Conservation (phyloP, 2,113 vertebrate genomes). For the Lucifuga dentata region DNA sequence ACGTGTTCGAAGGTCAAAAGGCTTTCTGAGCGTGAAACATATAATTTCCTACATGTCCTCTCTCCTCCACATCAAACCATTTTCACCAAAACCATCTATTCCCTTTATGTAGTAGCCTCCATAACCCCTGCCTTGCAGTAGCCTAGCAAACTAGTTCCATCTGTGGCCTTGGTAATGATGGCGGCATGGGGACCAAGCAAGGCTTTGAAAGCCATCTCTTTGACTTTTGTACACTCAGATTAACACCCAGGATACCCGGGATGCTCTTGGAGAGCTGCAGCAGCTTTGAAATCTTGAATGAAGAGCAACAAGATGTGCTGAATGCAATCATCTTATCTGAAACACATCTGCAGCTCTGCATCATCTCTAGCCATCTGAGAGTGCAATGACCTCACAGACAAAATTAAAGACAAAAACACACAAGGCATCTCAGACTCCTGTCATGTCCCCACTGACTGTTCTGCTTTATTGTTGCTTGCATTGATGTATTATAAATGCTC, state of each 20-base stretch:
- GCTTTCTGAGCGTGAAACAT: conserved; percentile 40
- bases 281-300: conserved; percentile 75
- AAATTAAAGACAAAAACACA: too few species aligned
- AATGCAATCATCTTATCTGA: conserved; percentile 69
- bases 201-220: conserved; percentile 71
- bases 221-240: conserved; percentile 70
- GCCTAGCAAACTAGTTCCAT: conserved; percentile 64
- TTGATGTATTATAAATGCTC: too few species aligned
- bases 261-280: conserved; percentile 51
- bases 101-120: conserved; percentile 29
- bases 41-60: conserved; percentile 49
- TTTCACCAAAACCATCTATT: conserved; percentile 44
- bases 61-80: conserved; percentile 52
- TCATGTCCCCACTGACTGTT: too few species aligned
- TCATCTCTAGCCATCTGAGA: too few species aligned
- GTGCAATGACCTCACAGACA: too few species aligned
- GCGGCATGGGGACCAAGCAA: conserved; percentile 40
- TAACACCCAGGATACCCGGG: conserved; percentile 59
- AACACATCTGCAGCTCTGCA: conserved; percentile 66
- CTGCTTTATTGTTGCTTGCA: too few species aligned
- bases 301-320: conserved; percentile 41
- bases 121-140: conserved; percentile 42
- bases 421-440: too few species aligned
- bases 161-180: conserved; percentile 69
- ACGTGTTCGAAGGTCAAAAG: conserved; percentile 14